Evolutionary conservation across 1,140 invertebrate species (phyloP).

Genomic region (Bombus difficillimus): DNA sequence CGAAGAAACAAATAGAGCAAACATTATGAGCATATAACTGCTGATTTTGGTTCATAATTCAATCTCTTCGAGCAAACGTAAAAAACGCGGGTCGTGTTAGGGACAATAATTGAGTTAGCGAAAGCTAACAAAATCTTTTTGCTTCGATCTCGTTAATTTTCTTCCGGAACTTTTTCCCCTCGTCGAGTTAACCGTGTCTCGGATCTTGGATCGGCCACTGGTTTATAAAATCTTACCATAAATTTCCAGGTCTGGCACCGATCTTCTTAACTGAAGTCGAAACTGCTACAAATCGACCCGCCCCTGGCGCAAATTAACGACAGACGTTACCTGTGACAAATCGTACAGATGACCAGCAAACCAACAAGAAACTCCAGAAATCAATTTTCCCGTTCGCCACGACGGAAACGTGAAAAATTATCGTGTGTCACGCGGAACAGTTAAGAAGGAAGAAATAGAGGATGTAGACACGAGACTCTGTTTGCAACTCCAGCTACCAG

Average conservation of each 20-base stretch:
- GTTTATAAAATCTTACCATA: background rate
- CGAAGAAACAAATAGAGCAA: constrained; percentile 21
- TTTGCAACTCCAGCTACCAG: background rate
- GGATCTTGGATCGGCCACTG: background rate
- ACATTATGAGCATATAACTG: background rate
- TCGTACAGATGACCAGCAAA: constrained; percentile 24
- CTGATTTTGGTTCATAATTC: background rate
- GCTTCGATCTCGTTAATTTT: background rate
- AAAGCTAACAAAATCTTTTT: background rate
- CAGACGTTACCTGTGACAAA: constrained; percentile 26
- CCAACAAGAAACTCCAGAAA: constrained; percentile 44
- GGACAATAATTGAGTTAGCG: background rate
- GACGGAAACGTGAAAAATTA: constrained; percentile 57
- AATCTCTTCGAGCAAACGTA: background rate
- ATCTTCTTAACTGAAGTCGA: constrained; percentile 6
- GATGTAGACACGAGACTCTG: constrained; percentile 3
- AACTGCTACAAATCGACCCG: constrained; percentile 12
- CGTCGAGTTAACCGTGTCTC: background rate
- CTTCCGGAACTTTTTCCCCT: background rate
- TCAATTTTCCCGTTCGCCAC: constrained; percentile 34
- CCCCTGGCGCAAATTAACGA: constrained; percentile 17
- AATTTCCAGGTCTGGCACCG: background rate
- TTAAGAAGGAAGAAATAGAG: constrained; percentile 15
- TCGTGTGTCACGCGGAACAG: constrained; percentile 15
- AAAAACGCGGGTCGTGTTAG: background rate